These are phyloP conservation scores for Rhyzopertha dominica DNA, from an alignment of 1,140 invertebrate genomes.

Conservation along the genomic window DNA sequence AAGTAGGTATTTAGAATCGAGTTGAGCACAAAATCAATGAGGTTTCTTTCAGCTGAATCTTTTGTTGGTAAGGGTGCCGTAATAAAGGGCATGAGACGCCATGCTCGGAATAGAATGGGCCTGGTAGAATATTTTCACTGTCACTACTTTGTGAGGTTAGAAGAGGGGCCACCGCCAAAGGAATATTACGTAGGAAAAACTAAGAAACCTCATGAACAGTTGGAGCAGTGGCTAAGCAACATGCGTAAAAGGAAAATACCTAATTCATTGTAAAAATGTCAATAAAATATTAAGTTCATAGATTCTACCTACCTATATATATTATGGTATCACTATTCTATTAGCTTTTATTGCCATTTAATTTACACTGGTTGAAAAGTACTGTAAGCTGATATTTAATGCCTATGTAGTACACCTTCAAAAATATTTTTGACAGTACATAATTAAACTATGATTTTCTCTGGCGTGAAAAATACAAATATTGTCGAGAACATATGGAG, in stretches of 20 bases:
- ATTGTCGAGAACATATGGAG: too few relatives aligned
- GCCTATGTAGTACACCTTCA: too few relatives aligned
- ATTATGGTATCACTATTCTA: too few relatives aligned
- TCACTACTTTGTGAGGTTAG: slow-evolving; percentile 85
- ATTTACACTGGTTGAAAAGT: too few relatives aligned
- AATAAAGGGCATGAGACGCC: slow-evolving; percentile 78
- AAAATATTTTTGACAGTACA: too few relatives aligned
- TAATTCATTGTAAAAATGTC: slow-evolving; percentile 57
- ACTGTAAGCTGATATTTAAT: too few relatives aligned
- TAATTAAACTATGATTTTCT: too few relatives aligned
- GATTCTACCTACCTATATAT: too few relatives aligned
- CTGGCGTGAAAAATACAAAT: too few relatives aligned
- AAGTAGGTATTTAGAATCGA: slow-evolving; percentile 48
- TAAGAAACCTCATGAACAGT: slow-evolving; percentile 64
- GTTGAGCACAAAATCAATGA: slow-evolving; percentile 2
- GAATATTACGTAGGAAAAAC: slow-evolving; percentile 66
- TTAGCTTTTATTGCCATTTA: too few relatives aligned
- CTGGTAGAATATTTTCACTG: slow-evolving; percentile 72
- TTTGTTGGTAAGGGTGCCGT: slow-evolving; percentile 68
- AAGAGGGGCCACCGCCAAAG: slow-evolving; percentile 88
- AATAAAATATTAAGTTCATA: not conserved
- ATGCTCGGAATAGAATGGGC: slow-evolving; percentile 67
- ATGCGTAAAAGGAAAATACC: slow-evolving; percentile 66
- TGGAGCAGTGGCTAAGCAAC: slow-evolving; percentile 67
- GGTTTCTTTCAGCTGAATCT: slow-evolving; percentile 68